A percentile compares a stretch with the other conserved stretches of the same genome.
These are phyloP conservation scores for Yponomeuta malinellus DNA, from an alignment of 2,888 invertebrate species.

Conservation along the genomic window DNA sequence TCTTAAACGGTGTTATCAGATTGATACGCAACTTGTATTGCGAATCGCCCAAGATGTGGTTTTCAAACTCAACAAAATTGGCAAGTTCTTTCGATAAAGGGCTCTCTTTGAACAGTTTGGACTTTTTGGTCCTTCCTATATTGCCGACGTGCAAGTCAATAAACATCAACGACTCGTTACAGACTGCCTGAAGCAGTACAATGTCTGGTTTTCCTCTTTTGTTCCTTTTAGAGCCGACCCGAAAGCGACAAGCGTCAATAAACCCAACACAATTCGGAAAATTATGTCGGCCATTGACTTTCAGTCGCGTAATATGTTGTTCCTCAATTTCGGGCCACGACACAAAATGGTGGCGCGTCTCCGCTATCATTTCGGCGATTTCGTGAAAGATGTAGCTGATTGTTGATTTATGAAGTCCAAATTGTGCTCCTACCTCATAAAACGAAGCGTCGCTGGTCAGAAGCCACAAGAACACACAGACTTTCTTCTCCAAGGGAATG, in stretches of 20 bases:
- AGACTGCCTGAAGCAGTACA: conserved; percentile 62
- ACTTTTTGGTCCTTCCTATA: conserved; percentile 50
- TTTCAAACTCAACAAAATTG: conserved; percentile 58
- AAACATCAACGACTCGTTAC: conserved; percentile 61
- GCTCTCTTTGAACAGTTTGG: conserved; percentile 55
- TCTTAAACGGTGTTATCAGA: conserved; percentile 59
- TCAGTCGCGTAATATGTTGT: conserved; percentile 60
- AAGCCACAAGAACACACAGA: conserved; percentile 59
- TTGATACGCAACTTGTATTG: conserved; percentile 57
- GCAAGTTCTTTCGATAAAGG: conserved; percentile 45
- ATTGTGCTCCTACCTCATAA: conserved; percentile 52
- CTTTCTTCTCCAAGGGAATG: conserved; percentile 56
- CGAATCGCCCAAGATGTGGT: conserved; percentile 59
- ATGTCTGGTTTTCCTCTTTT: conserved; percentile 41
- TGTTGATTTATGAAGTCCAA: conserved; percentile 58
- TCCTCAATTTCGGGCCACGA: conserved; percentile 62
- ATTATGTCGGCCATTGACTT: conserved; percentile 55
- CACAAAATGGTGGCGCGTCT: conserved; percentile 50
- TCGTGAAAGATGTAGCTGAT: conserved; percentile 60
- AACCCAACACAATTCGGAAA: conserved; percentile 69
- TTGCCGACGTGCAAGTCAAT: conserved; percentile 55
- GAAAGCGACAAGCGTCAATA: conserved; percentile 57
- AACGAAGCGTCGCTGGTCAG: conserved; percentile 53
- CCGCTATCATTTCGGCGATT: conserved; percentile 45
- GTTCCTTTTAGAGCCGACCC: conserved; percentile 47